phyloP scores from a whole-genome alignment of 2,113 vertebrate genomes.

The Alouatta palliata region DNA sequence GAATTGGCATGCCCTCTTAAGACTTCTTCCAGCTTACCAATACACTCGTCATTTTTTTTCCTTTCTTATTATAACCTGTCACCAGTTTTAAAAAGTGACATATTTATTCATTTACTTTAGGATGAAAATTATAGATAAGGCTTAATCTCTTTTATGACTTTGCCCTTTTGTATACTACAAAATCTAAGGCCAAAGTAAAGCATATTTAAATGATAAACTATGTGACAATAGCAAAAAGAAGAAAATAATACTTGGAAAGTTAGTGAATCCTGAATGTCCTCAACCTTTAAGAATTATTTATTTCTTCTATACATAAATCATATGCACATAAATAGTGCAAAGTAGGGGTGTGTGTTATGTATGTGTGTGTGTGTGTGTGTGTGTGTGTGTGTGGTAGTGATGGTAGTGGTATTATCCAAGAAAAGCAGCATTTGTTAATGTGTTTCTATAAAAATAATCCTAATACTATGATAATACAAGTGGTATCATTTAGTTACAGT shows the following conservation, averaged over 20 bases:
- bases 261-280: background rate
- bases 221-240: background rate
- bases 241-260: background rate
- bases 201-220: background rate
- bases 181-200: background rate
- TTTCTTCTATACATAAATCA: background rate
- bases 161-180: background rate
- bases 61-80: background rate
- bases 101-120: background rate
- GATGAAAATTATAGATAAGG: background rate
- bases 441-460: background rate
- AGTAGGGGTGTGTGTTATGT: background rate
- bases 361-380: background rate
- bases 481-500: background rate
- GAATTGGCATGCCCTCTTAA: background rate
- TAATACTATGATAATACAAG: background rate
- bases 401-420: background rate
- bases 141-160: background rate
- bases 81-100: background rate
- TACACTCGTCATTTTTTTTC: background rate
- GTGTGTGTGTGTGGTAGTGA: no score
- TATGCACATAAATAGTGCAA: background rate
- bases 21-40: background rate
- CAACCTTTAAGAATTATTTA: background rate
- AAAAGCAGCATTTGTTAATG: background rate